phyloP scores from a whole-genome alignment of 2,888 invertebrate genomes.

The Pantelozetes paolii region DNA sequence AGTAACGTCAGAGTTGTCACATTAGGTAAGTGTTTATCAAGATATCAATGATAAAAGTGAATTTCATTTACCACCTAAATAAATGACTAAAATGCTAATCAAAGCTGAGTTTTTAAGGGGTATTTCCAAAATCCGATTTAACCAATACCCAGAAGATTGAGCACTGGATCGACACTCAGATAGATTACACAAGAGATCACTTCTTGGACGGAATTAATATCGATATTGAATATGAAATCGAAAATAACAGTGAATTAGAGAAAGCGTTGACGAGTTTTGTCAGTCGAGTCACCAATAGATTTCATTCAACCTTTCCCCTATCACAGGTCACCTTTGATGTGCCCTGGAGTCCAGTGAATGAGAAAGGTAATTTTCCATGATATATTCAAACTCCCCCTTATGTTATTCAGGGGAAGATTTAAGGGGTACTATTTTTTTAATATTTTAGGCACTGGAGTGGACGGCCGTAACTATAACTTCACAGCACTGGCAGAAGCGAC shows the following conservation, averaged over 20 bases:
- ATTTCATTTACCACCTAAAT: neutral
- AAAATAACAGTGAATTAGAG: slow-evolving; percentile 44
- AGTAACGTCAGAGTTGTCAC: slow-evolving; percentile 50
- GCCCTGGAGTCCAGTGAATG: slow-evolving; percentile 52
- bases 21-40: neutral
- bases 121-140: slow-evolving; percentile 32
- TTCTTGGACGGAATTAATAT: slow-evolving; percentile 53
- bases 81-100: neutral
- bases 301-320: slow-evolving; percentile 49
- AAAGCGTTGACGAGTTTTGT: slow-evolving; percentile 51
- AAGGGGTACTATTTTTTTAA: neutral
- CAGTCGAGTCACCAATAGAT: slow-evolving; percentile 49
- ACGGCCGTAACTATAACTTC: slow-evolving; percentile 54
- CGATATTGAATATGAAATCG: slow-evolving; percentile 53
- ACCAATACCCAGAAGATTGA: slow-evolving; percentile 43
- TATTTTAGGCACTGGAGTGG: slow-evolving; percentile 49
- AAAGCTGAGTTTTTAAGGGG: slow-evolving; percentile 1
- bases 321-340: slow-evolving; percentile 54
- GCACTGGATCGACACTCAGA: slow-evolving; percentile 50
- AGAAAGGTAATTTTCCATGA: slow-evolving; percentile 23
- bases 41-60: too few species aligned
- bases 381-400: neutral
- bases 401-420: neutral
- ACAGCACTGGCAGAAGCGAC: slow-evolving; percentile 49
- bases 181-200: slow-evolving; percentile 48